Evolutionary conservation across 2,113 vertebrate genomes (phyloP).

Genomic region (Penelope pileata): DNA sequence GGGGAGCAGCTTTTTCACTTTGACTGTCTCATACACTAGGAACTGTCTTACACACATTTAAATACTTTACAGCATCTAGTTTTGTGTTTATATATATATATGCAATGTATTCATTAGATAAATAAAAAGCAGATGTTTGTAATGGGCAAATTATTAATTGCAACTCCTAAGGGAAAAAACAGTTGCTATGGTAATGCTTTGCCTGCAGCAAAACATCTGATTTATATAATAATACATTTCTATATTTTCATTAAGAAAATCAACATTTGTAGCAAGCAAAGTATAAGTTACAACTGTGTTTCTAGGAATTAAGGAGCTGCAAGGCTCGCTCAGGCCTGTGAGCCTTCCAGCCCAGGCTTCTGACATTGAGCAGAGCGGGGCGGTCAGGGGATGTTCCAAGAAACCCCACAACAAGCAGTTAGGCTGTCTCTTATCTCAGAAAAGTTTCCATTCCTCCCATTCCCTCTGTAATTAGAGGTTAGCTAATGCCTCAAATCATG

Average conservation of each 20-base stretch:
- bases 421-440: constrained; percentile 37
- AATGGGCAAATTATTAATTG: background rate
- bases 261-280: background rate
- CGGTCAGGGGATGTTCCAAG: background rate
- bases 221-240: constrained; percentile 9
- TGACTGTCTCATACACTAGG: background rate
- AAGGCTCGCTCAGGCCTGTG: background rate
- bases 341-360: background rate
- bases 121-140: background rate
- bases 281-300: constrained; percentile 6
- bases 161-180: background rate
- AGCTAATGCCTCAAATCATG: constrained; percentile 16
- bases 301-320: constrained; percentile 17
- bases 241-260: constrained; percentile 3
- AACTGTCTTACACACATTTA: background rate
- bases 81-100: background rate
- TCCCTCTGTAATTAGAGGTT: constrained; percentile 20
- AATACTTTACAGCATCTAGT: background rate
- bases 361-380: constrained; percentile 28
- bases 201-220: background rate
- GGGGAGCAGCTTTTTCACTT: background rate
- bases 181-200: background rate
- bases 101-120: background rate
- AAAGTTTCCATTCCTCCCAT: constrained; percentile 47
- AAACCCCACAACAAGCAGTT: constrained; percentile 24